Base-by-base conservation (phyloP, 1,140 invertebrate genomes). In the Reticulitermes speratus region DNA sequence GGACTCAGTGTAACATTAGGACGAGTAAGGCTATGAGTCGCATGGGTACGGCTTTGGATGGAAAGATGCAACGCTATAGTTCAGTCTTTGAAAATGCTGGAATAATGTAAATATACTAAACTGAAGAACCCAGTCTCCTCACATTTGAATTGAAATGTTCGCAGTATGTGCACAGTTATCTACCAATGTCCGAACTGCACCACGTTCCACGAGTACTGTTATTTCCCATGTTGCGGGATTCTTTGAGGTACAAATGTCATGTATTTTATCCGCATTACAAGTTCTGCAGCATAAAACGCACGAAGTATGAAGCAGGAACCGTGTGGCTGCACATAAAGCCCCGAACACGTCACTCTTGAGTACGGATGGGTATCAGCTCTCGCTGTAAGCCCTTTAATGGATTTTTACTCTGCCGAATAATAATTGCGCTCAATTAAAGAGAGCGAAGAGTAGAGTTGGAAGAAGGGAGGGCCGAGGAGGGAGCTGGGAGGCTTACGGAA, bases 391-490 rank as follows among this genome's bases (percentile, higher is more conserved):
- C 65, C 65, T n/a, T 30, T 75, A 75, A 75, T 75, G 65, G 65
- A 75, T 75, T 75, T 75, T 75, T 75, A 75, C 65, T 75, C 65
- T 75, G 65, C 65, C 65, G 65, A 75, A 75, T 75, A 75, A 75
- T 75, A 75, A 75, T 75, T 75, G 65, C 65, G 25, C 65, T 75
- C 65, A 75, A 75, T 75, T 75, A 75, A 75, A 30, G 65, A 30
- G 25, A 75, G 65, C 25, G n/a, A 75, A 75, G 25, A 75, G 59
- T 19, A 23, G 25, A 23, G 25, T 21, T 8, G 21, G 16, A 23
- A n/a, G 59, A 65, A 23, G 21, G 59, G 21, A 65, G 65, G 7
- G 65, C 25, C 9, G 65, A 75, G 2, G 65, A 6, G 0, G 25
- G 14, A 75, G n/a, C 11, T 6, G n/a, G n/a, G n/a, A 30, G 8